Evolutionary conservation across 2,888 invertebrate genomes (phyloP).

Genomic region (Cephus sareptanus): DNA sequence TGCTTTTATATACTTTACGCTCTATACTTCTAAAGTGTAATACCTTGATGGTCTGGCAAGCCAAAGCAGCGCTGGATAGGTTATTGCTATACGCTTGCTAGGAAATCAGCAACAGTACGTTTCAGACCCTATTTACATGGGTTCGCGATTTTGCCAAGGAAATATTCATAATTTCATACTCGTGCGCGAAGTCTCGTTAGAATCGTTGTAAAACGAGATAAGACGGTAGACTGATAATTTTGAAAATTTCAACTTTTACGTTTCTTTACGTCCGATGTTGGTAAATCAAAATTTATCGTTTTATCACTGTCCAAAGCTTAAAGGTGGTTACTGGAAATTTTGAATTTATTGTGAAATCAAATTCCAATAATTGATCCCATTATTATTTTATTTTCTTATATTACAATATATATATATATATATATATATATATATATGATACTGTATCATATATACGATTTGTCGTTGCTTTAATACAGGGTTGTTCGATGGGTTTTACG

Average conservation of each 20-base stretch:
- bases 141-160: neutral
- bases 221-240: neutral
- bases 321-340: neutral
- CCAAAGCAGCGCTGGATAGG: neutral
- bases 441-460: neutral
- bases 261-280: too few relatives aligned
- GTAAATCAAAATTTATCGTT: neutral
- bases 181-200: neutral
- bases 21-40: conserved; percentile 53
- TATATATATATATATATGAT: neutral
- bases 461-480: neutral
- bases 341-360: neutral
- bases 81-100: neutral
- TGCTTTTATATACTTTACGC: conserved; percentile 64
- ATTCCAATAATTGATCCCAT: neutral
- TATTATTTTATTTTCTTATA: neutral
- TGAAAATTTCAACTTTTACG: neutral
- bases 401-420: too few relatives aligned
- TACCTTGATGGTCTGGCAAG: conserved; percentile 44
- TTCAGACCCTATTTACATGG: neutral
- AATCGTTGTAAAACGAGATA: neutral
- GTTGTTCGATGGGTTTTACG: neutral
- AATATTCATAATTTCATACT: neutral
- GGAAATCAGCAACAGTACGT: neutral
- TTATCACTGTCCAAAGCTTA: neutral